Base-by-base conservation (phyloP, 1,140 invertebrate species). In the Choristoneura fumiferana region DNA sequence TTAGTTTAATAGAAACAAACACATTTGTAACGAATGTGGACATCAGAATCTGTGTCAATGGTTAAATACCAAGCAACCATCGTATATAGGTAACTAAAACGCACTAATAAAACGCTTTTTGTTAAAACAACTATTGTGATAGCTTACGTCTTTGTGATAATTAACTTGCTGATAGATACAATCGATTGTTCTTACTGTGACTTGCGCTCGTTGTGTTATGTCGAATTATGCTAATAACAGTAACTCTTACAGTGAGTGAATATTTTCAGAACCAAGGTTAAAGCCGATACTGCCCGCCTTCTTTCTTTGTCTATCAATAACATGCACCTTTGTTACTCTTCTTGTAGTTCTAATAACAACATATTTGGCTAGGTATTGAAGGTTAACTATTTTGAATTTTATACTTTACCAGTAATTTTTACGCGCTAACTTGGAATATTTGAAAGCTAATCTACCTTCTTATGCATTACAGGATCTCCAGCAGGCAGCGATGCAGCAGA, bases 391-490 rank as follows among this genome's bases (percentile, higher is more conserved):
- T 29, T 29, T 29, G 22, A 29, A n/a, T n/a, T n/a, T n/a, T n/a
- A n/a, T n/a, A n/a, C n/a, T n/a, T n/a, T 29, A 6, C 22, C 22
- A 29, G 22, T 29, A n/a, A n/a, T 29, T 29, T 29, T 6, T 6
- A 29, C 6, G 22, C 17, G 10, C 2, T 39, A 29, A 34, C 12
- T 33, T 18, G 12, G 13, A 17, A 13, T 53, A 53, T 52, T 14
- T 13, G 22, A 38, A 36, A 58, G 58, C 43, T 71, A 72, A 74
- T 62, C 54, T 54, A 37, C 43, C 57, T 70, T 57, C 58, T 62
- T 67, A 54, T 66, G 54, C 58, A 52, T 78, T 78, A 38, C 82
- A 87, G 84, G 78, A 80, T n/a, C 60, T 73, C 45, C 69, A 71
- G 49, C 67, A 69, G 33, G 39, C 60, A 17, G 43, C 58, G 2